These are phyloP conservation scores for Lipophrys pholis DNA, from an alignment of 2,113 vertebrate species.

Conservation along the genomic window DNA sequence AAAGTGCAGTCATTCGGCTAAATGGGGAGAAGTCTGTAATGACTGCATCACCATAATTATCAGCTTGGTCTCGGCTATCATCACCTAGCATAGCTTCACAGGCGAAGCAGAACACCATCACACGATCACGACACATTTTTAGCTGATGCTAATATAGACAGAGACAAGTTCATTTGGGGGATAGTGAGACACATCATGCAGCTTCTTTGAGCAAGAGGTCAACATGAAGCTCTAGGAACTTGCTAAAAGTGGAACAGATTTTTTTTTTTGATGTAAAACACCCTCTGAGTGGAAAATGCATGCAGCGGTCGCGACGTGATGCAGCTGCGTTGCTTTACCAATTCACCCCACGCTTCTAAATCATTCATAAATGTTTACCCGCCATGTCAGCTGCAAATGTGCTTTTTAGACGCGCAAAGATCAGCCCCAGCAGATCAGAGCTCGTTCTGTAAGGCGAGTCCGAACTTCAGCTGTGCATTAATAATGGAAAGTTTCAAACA, in stretches of 20 bases:
- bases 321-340: conserved; percentile 52
- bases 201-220: conserved; percentile 5
- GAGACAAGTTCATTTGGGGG: neutral
- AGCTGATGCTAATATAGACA: neutral
- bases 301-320: too few species aligned
- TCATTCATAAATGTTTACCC: conserved; percentile 79
- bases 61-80: conserved; percentile 21
- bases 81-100: conserved; percentile 32
- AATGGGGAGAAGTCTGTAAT: conserved; percentile 3
- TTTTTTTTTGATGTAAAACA: too few species aligned
- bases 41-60: conserved; percentile 18
- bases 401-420: conserved; percentile 55
- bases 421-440: conserved; percentile 28
- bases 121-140: conserved; percentile 20
- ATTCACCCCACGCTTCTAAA: conserved; percentile 56
- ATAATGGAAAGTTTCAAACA: conserved; percentile 76
- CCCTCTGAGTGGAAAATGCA: too few species aligned
- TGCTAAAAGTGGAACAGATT: neutral
- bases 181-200: neutral
- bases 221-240: conserved; percentile 4
- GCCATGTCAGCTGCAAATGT: conserved; percentile 54
- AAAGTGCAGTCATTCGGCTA: neutral
- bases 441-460: conserved; percentile 39
- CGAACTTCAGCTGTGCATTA: conserved; percentile 64
- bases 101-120: conserved; percentile 17